Evolutionary conservation across 2,797 vertebrate species (phyloP).

Genomic region (Cuculus canorus): DNA sequence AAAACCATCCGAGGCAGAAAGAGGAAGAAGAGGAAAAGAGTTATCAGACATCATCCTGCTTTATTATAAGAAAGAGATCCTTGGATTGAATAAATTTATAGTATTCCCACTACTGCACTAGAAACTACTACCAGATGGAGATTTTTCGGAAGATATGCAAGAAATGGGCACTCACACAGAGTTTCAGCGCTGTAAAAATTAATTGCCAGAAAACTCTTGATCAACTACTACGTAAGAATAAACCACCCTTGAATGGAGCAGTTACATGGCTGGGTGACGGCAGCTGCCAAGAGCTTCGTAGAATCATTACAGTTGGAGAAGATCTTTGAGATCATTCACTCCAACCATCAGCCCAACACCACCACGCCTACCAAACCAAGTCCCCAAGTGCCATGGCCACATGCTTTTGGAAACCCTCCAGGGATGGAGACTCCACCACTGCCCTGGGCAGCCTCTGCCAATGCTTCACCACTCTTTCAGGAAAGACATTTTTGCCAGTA

Average conservation of each 20-base stretch:
- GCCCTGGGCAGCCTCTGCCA: too few species aligned
- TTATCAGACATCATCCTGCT: neutral
- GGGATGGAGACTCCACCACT: too few species aligned
- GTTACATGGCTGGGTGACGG: neutral
- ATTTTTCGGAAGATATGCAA: neutral
- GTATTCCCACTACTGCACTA: neutral
- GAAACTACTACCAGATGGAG: neutral
- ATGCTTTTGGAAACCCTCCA: too few species aligned
- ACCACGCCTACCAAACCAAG: too few species aligned
- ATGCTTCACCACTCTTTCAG: too few species aligned
- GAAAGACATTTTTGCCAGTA: too few species aligned
- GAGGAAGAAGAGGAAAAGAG: neutral
- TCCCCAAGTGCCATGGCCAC: too few species aligned
- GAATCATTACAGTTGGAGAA: too few species aligned
- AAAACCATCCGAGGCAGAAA: slow-evolving; percentile 16
- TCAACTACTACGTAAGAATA: neutral
- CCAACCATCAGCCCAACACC: too few species aligned
- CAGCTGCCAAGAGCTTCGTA: neutral
- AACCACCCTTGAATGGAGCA: neutral
- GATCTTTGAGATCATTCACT: too few species aligned
- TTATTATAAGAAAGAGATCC: neutral
- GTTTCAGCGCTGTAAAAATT: neutral
- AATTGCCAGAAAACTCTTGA: neutral
- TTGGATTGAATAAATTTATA: neutral
- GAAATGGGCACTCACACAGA: neutral